Evolutionary conservation across 92 coral and sea anemone species (phyloP).

Genomic region (Zoanthus solanderi): DNA sequence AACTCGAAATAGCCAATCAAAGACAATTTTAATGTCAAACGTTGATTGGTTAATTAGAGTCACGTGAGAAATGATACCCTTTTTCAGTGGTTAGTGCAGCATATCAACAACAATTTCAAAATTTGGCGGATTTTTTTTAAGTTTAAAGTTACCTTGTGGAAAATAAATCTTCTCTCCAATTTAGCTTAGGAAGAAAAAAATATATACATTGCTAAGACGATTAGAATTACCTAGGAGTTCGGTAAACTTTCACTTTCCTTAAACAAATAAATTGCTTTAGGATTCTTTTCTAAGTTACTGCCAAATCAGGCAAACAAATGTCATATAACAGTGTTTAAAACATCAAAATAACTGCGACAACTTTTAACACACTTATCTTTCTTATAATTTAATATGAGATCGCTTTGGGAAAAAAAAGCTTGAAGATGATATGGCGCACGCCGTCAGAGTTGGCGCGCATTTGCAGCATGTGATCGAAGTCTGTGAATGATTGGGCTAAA

Average conservation of each 20-base stretch:
- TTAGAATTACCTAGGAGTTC: too few species aligned
- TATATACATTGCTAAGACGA: too few species aligned
- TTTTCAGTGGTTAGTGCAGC: not conserved
- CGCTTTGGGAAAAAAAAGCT: not conserved
- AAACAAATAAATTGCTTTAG: too few species aligned
- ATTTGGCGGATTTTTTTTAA: conserved; percentile 9
- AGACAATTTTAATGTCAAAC: conserved; percentile 8
- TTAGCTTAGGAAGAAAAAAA: too few species aligned
- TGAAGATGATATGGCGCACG: not conserved
- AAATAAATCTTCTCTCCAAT: too few species aligned
- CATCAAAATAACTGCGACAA: too few species aligned
- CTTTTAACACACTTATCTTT: too few species aligned
- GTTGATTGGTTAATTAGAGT: conserved; percentile 32
- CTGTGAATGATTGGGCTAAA: conserved; percentile 34
- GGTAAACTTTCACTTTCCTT: too few species aligned
- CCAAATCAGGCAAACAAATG: too few species aligned
- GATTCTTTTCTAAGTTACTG: too few species aligned
- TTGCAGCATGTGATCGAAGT: conserved; percentile 47
- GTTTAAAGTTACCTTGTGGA: not conserved
- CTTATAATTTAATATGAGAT: too few species aligned
- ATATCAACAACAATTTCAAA: conserved; percentile 19
- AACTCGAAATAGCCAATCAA: conserved; percentile 24
- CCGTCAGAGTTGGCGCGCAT: conserved; percentile 36
- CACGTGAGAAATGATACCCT: not conserved
- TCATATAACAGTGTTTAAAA: too few species aligned